A percentile compares a stretch with the other conserved stretches of the same genome.
Conservation (phyloP, 2,888 invertebrate species). For the Sarcophaga caerulescens region DNA sequence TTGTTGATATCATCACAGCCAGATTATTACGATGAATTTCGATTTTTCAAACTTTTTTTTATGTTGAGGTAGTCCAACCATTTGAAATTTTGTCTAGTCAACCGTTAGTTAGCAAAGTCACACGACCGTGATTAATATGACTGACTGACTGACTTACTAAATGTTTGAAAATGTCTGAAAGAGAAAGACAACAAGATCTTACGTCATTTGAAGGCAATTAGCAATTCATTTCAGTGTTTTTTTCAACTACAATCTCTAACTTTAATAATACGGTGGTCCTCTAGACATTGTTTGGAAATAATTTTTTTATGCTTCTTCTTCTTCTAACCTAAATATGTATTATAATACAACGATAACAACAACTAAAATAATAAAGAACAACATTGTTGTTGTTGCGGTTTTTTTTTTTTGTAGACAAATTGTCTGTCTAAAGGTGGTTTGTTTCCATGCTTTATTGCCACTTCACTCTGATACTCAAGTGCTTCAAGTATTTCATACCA, state of each 20-base stretch:
- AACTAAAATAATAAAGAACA: not conserved
- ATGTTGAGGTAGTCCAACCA: constrained; percentile 28
- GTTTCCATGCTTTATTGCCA: not conserved
- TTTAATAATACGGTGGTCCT: not conserved
- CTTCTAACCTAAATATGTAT: constrained; percentile 21
- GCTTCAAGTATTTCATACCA: too few relatives aligned
- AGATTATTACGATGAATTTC: not conserved
- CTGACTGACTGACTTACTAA: not conserved
- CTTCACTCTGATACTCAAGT: too few relatives aligned
- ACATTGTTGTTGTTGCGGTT: not conserved
- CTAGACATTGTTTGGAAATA: not conserved
- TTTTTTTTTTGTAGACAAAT: constrained; percentile 28
- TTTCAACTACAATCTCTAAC: not conserved
- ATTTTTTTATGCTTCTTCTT: too few relatives aligned
- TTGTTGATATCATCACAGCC: not conserved
- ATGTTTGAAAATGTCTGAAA: not conserved
- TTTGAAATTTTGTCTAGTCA: not conserved
- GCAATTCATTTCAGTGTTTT: constrained; percentile 24
- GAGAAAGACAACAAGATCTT: constrained; percentile 17
- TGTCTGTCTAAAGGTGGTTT: constrained; percentile 34
- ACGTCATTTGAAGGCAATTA: constrained; percentile 60
- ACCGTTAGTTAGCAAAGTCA: constrained; percentile 30
- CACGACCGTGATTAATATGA: constrained; percentile 63
- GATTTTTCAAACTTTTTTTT: not conserved
- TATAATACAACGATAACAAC: constrained; percentile 10